phyloP scores from a whole-genome alignment of 2,888 invertebrate species.

The Cantharis lateralis region DNA sequence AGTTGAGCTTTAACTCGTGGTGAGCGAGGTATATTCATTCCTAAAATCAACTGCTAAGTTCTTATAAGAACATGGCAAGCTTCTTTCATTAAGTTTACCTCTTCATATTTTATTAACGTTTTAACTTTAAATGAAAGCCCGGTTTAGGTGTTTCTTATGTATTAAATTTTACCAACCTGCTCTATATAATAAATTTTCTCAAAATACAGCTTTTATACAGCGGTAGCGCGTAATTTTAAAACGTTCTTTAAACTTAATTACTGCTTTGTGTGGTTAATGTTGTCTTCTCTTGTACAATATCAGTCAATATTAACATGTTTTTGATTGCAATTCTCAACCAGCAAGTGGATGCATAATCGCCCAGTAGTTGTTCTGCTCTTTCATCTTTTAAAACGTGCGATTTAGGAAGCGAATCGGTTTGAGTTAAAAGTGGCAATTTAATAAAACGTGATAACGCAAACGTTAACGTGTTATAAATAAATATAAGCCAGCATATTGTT shows the following conservation, averaged over 20 bases:
- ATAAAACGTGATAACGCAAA: constrained; percentile 17
- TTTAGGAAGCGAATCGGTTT: not conserved
- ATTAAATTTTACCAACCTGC: not conserved
- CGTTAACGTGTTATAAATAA: not conserved
- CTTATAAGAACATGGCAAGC: not conserved
- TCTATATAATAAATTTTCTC: not conserved
- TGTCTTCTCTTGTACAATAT: not conserved
- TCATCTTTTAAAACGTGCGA: not conserved
- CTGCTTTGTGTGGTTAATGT: not conserved
- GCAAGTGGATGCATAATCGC: not conserved
- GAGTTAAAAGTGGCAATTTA: constrained; percentile 5
- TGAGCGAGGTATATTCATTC: not conserved
- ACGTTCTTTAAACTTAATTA: not conserved
- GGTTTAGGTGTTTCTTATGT: not conserved
- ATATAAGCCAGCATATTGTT: constrained; percentile 16
- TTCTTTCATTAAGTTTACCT: not conserved
- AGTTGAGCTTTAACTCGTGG: not conserved
- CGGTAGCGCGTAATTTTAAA: not conserved
- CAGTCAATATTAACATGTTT: not conserved
- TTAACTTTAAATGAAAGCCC: not conserved
- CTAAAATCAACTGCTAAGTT: not conserved
- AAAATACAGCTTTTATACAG: not conserved
- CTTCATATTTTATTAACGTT: constrained; percentile 2
- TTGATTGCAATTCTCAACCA: not conserved
- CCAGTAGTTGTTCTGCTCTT: not conserved